Conservation (phyloP, 2,888 invertebrate genomes). For the Cerastis leucographa region DNA sequence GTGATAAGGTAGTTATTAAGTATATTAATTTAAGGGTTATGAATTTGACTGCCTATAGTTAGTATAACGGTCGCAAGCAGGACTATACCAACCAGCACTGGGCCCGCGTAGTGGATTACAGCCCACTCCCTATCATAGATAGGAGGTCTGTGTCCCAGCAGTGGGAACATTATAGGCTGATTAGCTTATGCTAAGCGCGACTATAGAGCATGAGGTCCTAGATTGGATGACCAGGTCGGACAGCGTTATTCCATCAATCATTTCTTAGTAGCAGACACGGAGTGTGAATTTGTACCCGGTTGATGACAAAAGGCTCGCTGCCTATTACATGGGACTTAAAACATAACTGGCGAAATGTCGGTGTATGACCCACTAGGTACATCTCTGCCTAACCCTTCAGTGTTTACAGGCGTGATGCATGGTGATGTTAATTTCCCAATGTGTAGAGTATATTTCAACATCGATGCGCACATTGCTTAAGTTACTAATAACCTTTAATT, state of each 20-base stretch:
- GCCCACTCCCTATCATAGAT: no score
- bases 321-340: neutral
- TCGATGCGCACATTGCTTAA: conserved; percentile 12
- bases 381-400: neutral
- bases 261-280: neutral
- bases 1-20: neutral
- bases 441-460: conserved; percentile 15
- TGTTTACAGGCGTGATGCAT: neutral
- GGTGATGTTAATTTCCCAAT: conserved; percentile 16
- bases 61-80: neutral
- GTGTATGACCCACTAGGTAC: neutral
- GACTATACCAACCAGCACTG: neutral
- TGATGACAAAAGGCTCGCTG: neutral
- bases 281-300: neutral
- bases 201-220: neutral
- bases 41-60: neutral
- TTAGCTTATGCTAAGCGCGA: neutral
- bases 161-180: no score
- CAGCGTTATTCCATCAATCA: neutral
- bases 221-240: neutral
- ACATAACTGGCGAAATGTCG: neutral
- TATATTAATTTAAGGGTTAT: neutral
- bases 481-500: conserved; percentile 42
- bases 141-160: no score
- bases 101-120: no score